Base-by-base conservation (phyloP, 1,140 invertebrate species). In the Procambarus virginalis region DNA sequence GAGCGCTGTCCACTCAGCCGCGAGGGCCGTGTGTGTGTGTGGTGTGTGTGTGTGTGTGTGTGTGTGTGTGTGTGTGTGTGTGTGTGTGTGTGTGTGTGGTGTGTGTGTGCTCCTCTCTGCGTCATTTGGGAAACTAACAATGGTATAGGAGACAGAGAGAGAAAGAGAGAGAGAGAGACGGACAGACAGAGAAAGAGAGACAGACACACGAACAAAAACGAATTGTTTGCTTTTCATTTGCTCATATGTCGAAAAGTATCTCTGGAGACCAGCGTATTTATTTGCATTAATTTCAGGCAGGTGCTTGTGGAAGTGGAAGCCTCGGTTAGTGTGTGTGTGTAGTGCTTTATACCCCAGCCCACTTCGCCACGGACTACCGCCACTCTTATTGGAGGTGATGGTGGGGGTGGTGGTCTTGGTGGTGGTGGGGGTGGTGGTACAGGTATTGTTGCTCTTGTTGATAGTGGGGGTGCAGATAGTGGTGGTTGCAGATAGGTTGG, bases 211-310 rank as follows among this genome's bases (percentile, higher is more conserved):
- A 34, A 34, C 34, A 34, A 34, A 55, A 55, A 55, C 51, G 10
- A 55, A 83, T 45, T 9, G 81, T 68, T 64, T 70, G 64, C 48
- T 2, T 80, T 80, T 80, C 78, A 80, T 80, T 80, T 80, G 10
- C 17, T 46, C 78, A 55, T 60, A 80, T 80, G 78, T 80, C 20
- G 55, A 80, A 83, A 83, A 83, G 60, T 51, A 51, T 22, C 58
- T 64, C 14, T 17, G 22, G 12, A 70, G 60, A 70, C 49, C 51
- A 22, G 49, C 20, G 78, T 80, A 80, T 80, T 80, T 80, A 80
- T 80, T 80, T 80, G 78, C 78, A 80, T 80, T 80, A 80, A 80
- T 80, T 80, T 80, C 10, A 51, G 48, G 51, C 78, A 80, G 78
- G 78, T 80, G 78, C 1, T 70, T 70, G 68, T 4, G 17, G 68